These are phyloP conservation scores for Theristicus caerulescens DNA, from an alignment of 2,113 vertebrate species.

Conservation along the genomic window DNA sequence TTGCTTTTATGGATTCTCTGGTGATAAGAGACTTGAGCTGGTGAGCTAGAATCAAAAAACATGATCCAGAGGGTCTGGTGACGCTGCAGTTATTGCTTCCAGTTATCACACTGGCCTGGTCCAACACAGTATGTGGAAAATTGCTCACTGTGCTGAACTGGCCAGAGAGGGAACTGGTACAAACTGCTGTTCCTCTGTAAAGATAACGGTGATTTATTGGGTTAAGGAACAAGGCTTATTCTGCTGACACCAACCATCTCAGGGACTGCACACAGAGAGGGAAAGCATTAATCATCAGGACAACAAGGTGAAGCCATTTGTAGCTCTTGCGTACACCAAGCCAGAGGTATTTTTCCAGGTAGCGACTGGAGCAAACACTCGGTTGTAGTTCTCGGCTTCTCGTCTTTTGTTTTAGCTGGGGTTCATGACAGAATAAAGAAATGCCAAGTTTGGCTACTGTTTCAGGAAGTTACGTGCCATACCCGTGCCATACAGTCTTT, in stretches of 20 bases:
- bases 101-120: neutral
- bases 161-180: neutral
- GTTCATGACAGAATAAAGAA: neutral
- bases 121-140: fast-evolving
- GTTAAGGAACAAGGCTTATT: neutral
- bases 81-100: neutral
- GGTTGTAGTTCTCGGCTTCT: neutral
- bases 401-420: neutral
- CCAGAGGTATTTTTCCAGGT: neutral
- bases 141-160: neutral
- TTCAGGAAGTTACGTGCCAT: neutral
- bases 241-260: neutral
- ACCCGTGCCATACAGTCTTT: neutral
- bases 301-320: neutral
- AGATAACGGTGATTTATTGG: neutral
- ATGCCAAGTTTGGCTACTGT: neutral
- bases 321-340: neutral
- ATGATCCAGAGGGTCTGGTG: neutral
- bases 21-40: neutral
- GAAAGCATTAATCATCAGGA: constrained; percentile 2
- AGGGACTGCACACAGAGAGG: neutral
- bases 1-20: neutral
- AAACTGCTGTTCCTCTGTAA: neutral
- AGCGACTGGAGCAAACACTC: neutral
- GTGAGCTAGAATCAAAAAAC: neutral